Evolutionary conservation across 2,888 invertebrate species (phyloP).

Genomic region (Meiosimyza decipiens): DNA sequence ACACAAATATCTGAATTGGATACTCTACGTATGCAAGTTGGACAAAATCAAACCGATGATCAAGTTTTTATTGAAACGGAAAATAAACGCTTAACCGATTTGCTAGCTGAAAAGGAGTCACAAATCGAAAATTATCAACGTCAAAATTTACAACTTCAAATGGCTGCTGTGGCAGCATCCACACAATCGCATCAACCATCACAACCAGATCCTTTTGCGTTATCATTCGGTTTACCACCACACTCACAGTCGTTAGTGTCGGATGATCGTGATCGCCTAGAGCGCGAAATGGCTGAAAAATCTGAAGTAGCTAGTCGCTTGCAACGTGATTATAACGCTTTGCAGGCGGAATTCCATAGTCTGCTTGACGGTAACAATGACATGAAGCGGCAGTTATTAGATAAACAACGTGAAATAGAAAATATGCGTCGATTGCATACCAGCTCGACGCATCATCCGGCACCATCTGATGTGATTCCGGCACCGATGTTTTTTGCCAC

Average conservation of each 20-base stretch:
- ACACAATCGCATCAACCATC: slow-evolving; percentile 26
- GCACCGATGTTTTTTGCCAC: slow-evolving; percentile 59
- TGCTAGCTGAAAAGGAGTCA: slow-evolving; percentile 69
- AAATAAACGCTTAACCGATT: slow-evolving; percentile 70
- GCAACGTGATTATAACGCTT: slow-evolving; percentile 44
- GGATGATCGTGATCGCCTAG: slow-evolving; percentile 40
- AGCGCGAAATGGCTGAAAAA: slow-evolving; percentile 45
- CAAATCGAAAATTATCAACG: slow-evolving; percentile 67
- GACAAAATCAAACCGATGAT: slow-evolving; percentile 67
- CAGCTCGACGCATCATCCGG: slow-evolving; percentile 27
- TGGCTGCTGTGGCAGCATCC: slow-evolving; percentile 46
- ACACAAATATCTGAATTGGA: slow-evolving; percentile 64
- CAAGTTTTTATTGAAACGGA: slow-evolving; percentile 68
- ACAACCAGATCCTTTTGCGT: slow-evolving; percentile 41
- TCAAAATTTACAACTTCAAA: slow-evolving; percentile 62
- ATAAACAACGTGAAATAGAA: slow-evolving; percentile 49
- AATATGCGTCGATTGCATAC: slow-evolving; percentile 44
- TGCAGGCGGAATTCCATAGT: slow-evolving; percentile 43
- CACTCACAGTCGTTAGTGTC: not conserved
- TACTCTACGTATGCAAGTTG: slow-evolving; percentile 61
- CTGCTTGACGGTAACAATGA: slow-evolving; percentile 45
- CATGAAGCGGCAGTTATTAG: slow-evolving; percentile 47
- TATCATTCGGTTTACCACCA: slow-evolving; percentile 41
- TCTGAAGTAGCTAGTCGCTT: slow-evolving; percentile 42
- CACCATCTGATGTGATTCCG: slow-evolving; percentile 46